Conservation (phyloP, 2,888 invertebrate species). For the Dermolepida albohirtum region DNA sequence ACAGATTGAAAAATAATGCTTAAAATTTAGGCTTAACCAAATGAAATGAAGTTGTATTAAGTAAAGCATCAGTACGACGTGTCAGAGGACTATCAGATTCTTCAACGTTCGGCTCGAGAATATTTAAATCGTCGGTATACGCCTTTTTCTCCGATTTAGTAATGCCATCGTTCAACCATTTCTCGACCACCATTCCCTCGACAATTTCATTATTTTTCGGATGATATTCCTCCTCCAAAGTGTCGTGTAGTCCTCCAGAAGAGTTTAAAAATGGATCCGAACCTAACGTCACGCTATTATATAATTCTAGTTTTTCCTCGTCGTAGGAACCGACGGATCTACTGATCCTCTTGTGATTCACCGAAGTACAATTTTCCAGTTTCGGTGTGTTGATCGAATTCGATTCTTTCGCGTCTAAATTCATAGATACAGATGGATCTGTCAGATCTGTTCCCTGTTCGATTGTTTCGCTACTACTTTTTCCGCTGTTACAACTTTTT, state of each 20-base stretch:
- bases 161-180: constrained; percentile 56
- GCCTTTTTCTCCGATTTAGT: constrained; percentile 4
- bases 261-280: constrained; percentile 55
- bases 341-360: constrained; percentile 53
- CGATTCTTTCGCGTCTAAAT: constrained; percentile 12
- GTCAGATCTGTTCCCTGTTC: constrained; percentile 61
- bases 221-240: constrained; percentile 43
- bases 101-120: constrained; percentile 41
- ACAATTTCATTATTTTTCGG: constrained; percentile 4
- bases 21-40: constrained; percentile 59
- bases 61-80: constrained; percentile 61
- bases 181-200: constrained; percentile 55
- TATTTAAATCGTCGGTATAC: constrained; percentile 52
- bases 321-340: constrained; percentile 59
- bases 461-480: constrained; percentile 46
- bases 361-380: constrained; percentile 17
- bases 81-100: constrained; percentile 55
- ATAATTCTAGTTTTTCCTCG: constrained; percentile 48
- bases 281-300: constrained; percentile 52
- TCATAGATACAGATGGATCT: constrained; percentile 22
- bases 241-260: constrained; percentile 39
- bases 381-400: constrained; percentile 9
- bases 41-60: constrained; percentile 63
- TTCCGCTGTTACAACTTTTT: constrained; percentile 19
- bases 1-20: neutral